Evolutionary conservation across 2,888 invertebrate genomes (phyloP), one percentile per base, ranked within the genome.

Genomic region (Sericinus montela): DNA sequence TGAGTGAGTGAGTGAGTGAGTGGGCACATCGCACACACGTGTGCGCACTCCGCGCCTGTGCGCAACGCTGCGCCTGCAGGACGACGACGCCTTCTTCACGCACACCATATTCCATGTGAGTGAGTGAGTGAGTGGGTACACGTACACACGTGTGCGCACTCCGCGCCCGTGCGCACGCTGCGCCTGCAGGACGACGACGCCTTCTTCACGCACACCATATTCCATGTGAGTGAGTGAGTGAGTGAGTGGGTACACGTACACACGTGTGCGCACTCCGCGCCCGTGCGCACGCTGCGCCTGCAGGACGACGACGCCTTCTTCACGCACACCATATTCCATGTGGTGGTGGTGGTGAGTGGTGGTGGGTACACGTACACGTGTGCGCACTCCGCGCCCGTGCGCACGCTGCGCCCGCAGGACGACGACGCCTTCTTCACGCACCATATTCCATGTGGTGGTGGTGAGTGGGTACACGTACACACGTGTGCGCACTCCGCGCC

Each of bases 131-230:
- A 7, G 25, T 25, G 25, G 5, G 25, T n/a, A n/a, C n/a, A n/a
- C n/a, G n/a, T n/a, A 35, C 19, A 37, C 11, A 75, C 59, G 58
- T 86, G 86, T 70, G 58, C 83, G 87, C 92, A 68, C 72, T 85
- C 86, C 72, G 80, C 85, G 55, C 80, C 81, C 48, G 75, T 66
- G 36, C 69, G 87, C 53, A 87, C 87, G 59, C 74, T 88, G 49
- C 65, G 87, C 0, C 67, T 80, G 55, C 83, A 81, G 89, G 91
- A 75, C 90, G 90, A 70, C 84, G 92, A 66, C 89, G 92, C 73
- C 65, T 94, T 73, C 95, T 88, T 88, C 73, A 88, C 87, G 40
- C 98, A 88, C 91, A 96, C 66, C 89, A 94, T 77, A 90, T 95
- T 73, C 93, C 98, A 84, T 29, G 83, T 84, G 38, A 70, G 76